Evolutionary conservation across 2,888 invertebrate genomes (phyloP), one percentile per base, ranked within the genome.

Genomic region (Volucella inflata): DNA sequence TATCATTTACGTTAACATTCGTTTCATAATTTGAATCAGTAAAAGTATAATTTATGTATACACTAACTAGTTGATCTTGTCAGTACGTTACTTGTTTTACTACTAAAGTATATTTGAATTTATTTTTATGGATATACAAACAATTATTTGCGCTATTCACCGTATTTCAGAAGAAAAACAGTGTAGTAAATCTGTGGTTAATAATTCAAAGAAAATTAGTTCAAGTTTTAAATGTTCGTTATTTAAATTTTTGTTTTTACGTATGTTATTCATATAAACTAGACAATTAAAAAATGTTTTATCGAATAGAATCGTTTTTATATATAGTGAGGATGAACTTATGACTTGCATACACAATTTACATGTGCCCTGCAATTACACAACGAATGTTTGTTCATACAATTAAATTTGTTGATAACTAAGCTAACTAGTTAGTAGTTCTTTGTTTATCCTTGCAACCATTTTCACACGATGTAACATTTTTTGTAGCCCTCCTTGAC

Each of bases 381-480:
- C 57, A 64, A 64, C 10, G 42, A 42, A 30, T 67, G 4, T 42
- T 67, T 14, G 67, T 53, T 67, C 51, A 51, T 53, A 67, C 42
- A 44, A 67, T 57, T 46, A 17, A 11, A 9, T 48, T 8, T 59
- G 10, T 36, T 40, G 50, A 36, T 60, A 16, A 40, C 6, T 16
- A 59, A 88, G 90, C 91, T 92, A 92, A 90, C n/a, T n/a, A n/a
- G n/a, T n/a, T n/a, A n/a, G n/a, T n/a, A n/a, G n/a, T n/a, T n/a
- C n/a, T 91, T 92, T 95, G 90, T 97, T 97, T 89, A 97, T 96
- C 94, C 97, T 97, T 93, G 97, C 97, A 88, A 97, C 97, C 96
- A 97, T 97, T 93, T 96, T 97, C 88, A 98, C 96, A 88, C 98
- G 95, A 91, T 98, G 96, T 88, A 98, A 93, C 97, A 98, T 98